Evolutionary conservation across 2,797 vertebrate genomes (phyloP).

Genomic region (Holocentrus rufus): DNA sequence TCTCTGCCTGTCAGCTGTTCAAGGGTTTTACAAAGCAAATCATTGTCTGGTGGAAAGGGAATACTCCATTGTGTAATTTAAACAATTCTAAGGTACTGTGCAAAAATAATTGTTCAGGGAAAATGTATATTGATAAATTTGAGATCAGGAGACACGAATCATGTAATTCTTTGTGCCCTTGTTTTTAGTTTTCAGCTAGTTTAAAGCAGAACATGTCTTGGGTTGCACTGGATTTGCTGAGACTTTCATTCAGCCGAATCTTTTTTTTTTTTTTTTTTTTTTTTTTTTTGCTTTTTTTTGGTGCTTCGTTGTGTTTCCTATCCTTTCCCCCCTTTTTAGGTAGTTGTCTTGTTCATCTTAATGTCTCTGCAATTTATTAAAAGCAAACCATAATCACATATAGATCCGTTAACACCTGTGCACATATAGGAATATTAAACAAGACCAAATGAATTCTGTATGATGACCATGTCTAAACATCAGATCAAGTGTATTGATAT

Average conservation of each 20-base stretch:
- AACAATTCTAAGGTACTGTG: constrained; percentile 84
- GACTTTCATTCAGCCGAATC: constrained; percentile 73
- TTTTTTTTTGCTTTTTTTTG: constrained; percentile 57
- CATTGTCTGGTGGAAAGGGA: constrained; percentile 80
- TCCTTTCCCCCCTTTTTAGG: constrained; percentile 61
- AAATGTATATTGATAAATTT: constrained; percentile 77
- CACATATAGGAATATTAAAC: constrained; percentile 67
- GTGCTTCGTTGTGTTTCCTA: constrained; percentile 73
- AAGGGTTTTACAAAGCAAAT: constrained; percentile 79
- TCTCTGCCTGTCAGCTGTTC: constrained; percentile 77
- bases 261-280: constrained; percentile 52
- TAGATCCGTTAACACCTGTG: constrained; percentile 75
- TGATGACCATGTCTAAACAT: constrained; percentile 65
- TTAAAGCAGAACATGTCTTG: constrained; percentile 79
- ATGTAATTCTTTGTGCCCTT: constrained; percentile 78
- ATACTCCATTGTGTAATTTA: constrained; percentile 81
- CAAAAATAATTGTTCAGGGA: constrained; percentile 84
- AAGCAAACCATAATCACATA: constrained; percentile 77
- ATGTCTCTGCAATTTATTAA: constrained; percentile 78
- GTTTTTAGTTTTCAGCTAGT: constrained; percentile 71
- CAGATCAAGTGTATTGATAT: constrained; percentile 58
- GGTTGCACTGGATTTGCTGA: constrained; percentile 86
- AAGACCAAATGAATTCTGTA: constrained; percentile 72
- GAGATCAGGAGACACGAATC: constrained; percentile 77
- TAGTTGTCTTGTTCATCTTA: constrained; percentile 75